Evolutionary conservation across 2,888 invertebrate species (phyloP).

Genomic region (Arctia plantaginis): DNA sequence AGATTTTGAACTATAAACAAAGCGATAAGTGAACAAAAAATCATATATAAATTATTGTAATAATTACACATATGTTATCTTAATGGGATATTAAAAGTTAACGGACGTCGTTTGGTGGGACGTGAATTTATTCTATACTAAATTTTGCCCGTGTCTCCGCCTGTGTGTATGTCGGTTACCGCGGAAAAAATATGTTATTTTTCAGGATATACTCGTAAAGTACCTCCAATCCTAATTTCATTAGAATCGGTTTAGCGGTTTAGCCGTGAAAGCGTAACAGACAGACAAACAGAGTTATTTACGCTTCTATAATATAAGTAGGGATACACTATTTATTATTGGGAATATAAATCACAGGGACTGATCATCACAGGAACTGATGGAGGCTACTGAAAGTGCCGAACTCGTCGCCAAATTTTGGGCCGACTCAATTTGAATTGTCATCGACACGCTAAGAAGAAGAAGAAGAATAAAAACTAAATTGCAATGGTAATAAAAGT

Average conservation of each 20-base stretch:
- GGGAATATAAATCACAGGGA: too few species aligned
- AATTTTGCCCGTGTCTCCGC: not conserved
- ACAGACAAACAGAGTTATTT: not conserved
- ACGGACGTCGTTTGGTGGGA: conserved; percentile 44
- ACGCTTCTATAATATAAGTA: too few species aligned
- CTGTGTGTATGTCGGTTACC: not conserved
- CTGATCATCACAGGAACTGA: too few species aligned
- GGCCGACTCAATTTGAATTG: too few species aligned
- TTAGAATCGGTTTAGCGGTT: not conserved
- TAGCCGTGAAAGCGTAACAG: not conserved
- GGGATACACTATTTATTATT: too few species aligned
- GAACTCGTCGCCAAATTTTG: too few species aligned
- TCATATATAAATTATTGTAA: conserved; percentile 30
- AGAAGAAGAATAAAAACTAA: too few species aligned
- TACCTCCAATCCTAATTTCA: not conserved
- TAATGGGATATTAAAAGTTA: conserved; percentile 56
- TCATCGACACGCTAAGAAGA: too few species aligned
- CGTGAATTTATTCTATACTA: conserved; percentile 41
- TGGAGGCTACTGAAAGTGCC: too few species aligned
- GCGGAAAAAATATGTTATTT: not conserved
- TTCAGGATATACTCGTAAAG: too few species aligned
- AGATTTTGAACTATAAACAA: conserved; percentile 8
- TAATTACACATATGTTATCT: conserved; percentile 48
- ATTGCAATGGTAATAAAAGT: not conserved
- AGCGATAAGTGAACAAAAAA: not conserved